A percentile compares a stretch with the other conserved stretches of the same genome.
Conservation (phyloP, 2,888 invertebrate species). For the Polylopha cassiicola region DNA sequence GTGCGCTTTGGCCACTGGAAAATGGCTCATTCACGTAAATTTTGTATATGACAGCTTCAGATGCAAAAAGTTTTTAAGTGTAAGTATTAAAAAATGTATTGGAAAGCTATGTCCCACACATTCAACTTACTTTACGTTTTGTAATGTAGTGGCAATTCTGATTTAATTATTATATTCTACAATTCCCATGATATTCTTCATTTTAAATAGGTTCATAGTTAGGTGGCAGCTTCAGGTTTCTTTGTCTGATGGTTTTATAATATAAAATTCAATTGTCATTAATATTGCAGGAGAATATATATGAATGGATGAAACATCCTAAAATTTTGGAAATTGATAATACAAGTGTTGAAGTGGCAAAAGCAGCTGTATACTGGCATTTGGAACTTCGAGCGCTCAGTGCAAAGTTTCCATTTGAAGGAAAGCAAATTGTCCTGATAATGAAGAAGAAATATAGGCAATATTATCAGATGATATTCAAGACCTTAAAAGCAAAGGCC, state of each 20-base stretch:
- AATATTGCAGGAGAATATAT: slow-evolving; percentile 57
- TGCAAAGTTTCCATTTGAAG: slow-evolving; percentile 62
- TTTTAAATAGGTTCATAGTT: background rate
- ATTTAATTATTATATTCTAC: no score
- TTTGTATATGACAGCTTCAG: slow-evolving; percentile 68
- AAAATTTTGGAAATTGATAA: slow-evolving; percentile 64
- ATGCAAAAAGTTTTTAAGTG: slow-evolving; percentile 64
- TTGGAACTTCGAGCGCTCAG: slow-evolving; percentile 48
- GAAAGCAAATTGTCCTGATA: slow-evolving; percentile 66
- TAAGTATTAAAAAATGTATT: slow-evolving; percentile 29
- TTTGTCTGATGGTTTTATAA: no score
- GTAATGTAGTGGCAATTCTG: no score
- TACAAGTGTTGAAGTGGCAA: slow-evolving; percentile 65
- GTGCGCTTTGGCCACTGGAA: slow-evolving; percentile 66
- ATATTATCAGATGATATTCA: slow-evolving; percentile 72
- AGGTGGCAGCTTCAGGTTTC: no score
- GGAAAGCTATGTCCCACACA: no score
- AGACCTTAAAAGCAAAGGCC: slow-evolving; percentile 64
- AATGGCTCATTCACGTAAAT: slow-evolving; percentile 63
- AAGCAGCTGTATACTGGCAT: slow-evolving; percentile 68
- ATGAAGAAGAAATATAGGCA: slow-evolving; percentile 72
- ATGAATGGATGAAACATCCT: slow-evolving; percentile 70
- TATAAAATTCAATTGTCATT: background rate
- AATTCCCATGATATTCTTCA: no score
- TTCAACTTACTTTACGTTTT: no score